Conservation (phyloP, 2,888 invertebrate genomes). For the Lasioglossum malachurum region DNA sequence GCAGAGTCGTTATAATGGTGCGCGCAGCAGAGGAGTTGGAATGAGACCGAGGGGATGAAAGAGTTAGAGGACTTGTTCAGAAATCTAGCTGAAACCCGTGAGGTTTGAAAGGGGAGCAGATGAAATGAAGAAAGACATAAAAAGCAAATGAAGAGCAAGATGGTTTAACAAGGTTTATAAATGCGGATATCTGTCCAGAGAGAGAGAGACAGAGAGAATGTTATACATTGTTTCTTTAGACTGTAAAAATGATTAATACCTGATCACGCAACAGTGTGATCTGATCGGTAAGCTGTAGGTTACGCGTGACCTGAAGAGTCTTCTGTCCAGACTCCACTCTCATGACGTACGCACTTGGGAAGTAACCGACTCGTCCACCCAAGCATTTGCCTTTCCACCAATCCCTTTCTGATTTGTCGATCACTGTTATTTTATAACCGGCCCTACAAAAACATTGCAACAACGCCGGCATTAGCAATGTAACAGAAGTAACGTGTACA, state of each 20-base stretch:
- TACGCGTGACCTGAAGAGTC: slow-evolving; percentile 94
- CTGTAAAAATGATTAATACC: slow-evolving; percentile 64
- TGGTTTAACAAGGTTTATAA: neutral
- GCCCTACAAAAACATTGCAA: slow-evolving; percentile 70
- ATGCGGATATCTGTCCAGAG: neutral
- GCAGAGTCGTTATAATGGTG: neutral
- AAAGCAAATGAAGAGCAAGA: neutral
- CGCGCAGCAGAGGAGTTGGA: neutral
- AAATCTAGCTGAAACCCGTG: neutral
- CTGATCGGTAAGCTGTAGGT: slow-evolving; percentile 93
- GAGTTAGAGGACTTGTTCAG: neutral
- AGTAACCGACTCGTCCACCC: slow-evolving; percentile 94
- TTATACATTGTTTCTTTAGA: neutral
- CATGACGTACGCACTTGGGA: slow-evolving; percentile 97
- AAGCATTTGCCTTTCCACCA: slow-evolving; percentile 99
- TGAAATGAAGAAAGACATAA: neutral
- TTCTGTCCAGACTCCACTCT: slow-evolving; percentile 95
- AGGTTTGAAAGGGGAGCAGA: neutral
- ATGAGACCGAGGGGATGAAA: neutral
- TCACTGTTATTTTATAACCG: slow-evolving; percentile 92
- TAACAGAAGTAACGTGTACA: neutral
- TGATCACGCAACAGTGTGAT: slow-evolving; percentile 82
- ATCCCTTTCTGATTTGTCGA: slow-evolving; percentile 97
- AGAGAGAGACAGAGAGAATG: neutral
- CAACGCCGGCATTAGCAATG: neutral